Evolutionary conservation across 2,113 vertebrate genomes (phyloP).

Genomic region (Phaetusa simplex): DNA sequence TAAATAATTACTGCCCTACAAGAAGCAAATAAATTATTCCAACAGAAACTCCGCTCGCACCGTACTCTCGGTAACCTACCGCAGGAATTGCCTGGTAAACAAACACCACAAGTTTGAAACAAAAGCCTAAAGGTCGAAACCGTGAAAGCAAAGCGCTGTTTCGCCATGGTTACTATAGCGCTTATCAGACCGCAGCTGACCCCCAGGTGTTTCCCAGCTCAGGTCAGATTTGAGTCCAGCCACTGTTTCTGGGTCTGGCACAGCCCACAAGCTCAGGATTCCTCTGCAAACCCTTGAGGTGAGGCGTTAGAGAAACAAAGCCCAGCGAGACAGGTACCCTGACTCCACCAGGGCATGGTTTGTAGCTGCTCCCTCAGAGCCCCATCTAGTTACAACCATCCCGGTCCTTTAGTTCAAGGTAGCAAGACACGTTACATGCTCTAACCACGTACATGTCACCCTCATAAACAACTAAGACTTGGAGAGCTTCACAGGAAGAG

Average conservation of each 20-base stretch:
- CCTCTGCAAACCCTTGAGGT: not conserved
- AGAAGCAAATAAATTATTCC: constrained; percentile 15
- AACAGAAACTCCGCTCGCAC: not conserved
- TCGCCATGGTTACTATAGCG: not conserved
- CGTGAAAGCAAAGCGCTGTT: not conserved
- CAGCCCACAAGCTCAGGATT: not conserved
- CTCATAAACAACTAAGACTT: not conserved
- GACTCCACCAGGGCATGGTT: not conserved
- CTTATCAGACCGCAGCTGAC: not conserved
- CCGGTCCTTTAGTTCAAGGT: not conserved
- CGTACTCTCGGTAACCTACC: not conserved
- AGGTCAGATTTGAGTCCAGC: not conserved
- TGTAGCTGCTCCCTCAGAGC: not conserved
- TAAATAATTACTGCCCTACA: constrained; percentile 44
- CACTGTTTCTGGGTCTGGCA: not conserved
- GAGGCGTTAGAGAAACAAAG: not conserved
- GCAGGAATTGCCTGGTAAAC: not conserved
- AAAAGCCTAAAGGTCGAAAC: not conserved
- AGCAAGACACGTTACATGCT: rapidly evolving
- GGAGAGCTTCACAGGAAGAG: not conserved
- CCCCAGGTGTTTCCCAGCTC: not conserved
- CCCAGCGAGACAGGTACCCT: rapidly evolving
- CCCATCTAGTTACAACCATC: not conserved
- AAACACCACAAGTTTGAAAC: not conserved
- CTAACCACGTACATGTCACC: not conserved